Evolutionary conservation across 2,113 vertebrate species (phyloP), one percentile per base, ranked within the genome.

Genomic region (Anser brachyrhynchus): DNA sequence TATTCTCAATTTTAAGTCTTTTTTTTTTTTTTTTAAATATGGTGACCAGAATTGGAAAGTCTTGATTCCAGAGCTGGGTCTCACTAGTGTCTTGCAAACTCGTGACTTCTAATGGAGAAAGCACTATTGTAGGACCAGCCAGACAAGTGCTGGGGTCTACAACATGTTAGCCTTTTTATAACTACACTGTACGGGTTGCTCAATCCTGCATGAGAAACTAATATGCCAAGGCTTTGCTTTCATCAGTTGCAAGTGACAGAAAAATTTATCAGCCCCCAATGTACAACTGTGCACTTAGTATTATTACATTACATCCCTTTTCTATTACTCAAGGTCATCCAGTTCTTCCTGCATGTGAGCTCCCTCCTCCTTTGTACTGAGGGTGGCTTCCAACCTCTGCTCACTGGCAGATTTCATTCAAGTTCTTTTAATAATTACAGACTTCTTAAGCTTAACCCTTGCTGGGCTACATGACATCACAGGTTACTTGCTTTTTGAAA

Each of bases 261-360:
- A 95, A 89, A 95, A 93, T 73, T 87, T 78, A 95, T 91, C 91
- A 92, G 89, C 52, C 91, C 66, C 54, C 81, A 84, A 65, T 51
- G 75, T 64, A 90, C 75, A 87, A 90, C 62, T 21, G 58, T 72
- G 93, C 94, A 95, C 93, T 95, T 93, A 95, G 70, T 25, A 61
- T 95, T 95, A 97, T 96, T 95, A 95, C 91, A 95, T 92, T 93
- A 91, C 73, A 87, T 69, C 91, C 91, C 49, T 84, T 95, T 95
- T 95, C 89, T 93, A 62, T 87, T 87, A 71, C 86, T 92, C 92
- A 96, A 97, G 96, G 96, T 94, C 96, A 95, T 61, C 58, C 77
- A 89, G 77, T 65, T 89, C 80, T 87, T 93, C 81, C 87, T 91
- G 70, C 61, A 84, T 12, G 6, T 58, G 39, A 95, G 66, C 49